phyloP scores from a whole-genome alignment of 1,140 invertebrate genomes.

The Aphis craccivora region DNA sequence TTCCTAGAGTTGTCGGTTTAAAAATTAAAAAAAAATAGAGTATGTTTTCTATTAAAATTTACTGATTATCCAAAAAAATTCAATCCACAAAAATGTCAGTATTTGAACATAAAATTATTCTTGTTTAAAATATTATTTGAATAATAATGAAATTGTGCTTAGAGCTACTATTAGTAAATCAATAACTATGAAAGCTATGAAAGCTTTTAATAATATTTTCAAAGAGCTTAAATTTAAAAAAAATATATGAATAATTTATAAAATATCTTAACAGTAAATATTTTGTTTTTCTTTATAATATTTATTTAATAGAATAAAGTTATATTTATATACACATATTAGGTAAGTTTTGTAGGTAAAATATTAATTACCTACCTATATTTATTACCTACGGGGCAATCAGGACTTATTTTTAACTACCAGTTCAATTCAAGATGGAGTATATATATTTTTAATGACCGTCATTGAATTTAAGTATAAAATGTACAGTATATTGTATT shows the following conservation, averaged over 20 bases:
- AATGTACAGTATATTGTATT: background rate
- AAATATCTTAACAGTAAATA: background rate
- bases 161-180: background rate
- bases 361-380: background rate
- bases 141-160: background rate
- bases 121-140: background rate
- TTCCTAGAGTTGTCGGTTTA: too few species aligned
- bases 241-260: background rate
- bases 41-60: background rate
- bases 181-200: background rate
- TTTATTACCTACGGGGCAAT: background rate
- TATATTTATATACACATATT: background rate
- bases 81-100: background rate
- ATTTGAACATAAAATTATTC: background rate
- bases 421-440: conserved; percentile 41
- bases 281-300: background rate
- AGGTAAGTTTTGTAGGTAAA: background rate
- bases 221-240: background rate
- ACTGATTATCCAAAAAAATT: background rate
- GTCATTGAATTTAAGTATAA: conserved; percentile 21
- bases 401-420: background rate
- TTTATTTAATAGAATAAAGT: background rate
- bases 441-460: conserved; percentile 34
- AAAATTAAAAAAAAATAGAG: too few species aligned
- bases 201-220: background rate